A percentile compares a stretch with the other conserved stretches of the same genome.
phyloP scores from a whole-genome alignment of 2,113 vertebrate species.

The Oplegnathus fasciatus region DNA sequence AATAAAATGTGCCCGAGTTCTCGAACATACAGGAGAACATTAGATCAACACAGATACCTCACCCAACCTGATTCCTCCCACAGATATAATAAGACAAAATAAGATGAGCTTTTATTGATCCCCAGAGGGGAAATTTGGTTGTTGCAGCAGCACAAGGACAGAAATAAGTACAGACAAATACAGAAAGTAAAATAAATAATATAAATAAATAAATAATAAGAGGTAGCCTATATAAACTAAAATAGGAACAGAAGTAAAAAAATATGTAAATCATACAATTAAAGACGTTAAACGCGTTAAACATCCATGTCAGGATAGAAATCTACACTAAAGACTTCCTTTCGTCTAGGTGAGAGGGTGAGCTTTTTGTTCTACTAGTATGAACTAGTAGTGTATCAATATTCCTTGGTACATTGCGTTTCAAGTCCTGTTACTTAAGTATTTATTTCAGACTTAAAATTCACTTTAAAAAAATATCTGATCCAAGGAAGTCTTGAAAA shows the following conservation, averaged over 20 bases:
- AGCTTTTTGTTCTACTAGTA: neutral
- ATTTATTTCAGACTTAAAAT: neutral
- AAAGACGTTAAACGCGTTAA: neutral
- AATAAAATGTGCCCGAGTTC: slow-evolving; percentile 12
- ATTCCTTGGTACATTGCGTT: neutral
- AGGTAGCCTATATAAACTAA: no score
- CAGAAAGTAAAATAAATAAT: no score
- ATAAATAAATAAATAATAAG: no score
- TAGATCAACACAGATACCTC: slow-evolving; percentile 6
- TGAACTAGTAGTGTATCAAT: neutral
- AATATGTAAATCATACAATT: no score
- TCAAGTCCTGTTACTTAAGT: neutral
- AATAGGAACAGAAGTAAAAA: no score
- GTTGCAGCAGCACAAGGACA: no score
- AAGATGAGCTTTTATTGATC: no score
- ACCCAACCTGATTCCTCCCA: neutral
- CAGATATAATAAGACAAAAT: neutral
- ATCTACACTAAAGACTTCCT: neutral
- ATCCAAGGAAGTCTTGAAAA: no score
- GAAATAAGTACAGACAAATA: no score
- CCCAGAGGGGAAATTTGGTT: no score
- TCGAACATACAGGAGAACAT: neutral
- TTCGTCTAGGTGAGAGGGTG: neutral
- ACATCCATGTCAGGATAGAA: neutral
- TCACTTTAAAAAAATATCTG: neutral